These are phyloP conservation scores for Drosophila gaucha DNA, from an alignment of 2,888 invertebrate species.

Conservation along the genomic window DNA sequence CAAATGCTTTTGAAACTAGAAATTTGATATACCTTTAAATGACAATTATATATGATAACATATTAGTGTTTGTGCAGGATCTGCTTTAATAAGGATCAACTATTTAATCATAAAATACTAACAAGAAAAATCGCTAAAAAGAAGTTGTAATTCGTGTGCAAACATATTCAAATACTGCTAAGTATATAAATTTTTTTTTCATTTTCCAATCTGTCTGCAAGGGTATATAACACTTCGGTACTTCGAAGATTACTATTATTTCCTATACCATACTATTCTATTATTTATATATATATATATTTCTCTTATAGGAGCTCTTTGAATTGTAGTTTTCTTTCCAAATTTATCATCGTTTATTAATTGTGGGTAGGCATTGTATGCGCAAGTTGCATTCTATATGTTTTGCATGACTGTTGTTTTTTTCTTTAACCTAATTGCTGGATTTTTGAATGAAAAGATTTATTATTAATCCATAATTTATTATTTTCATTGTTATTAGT, in stretches of 20 bases:
- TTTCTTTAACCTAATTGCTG: too few relatives aligned
- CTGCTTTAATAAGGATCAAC: too few relatives aligned
- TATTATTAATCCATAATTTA: background rate
- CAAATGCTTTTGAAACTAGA: too few relatives aligned
- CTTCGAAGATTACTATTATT: background rate
- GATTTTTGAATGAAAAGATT: background rate
- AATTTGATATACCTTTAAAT: too few relatives aligned
- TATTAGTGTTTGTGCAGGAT: too few relatives aligned
- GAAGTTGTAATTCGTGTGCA: too few relatives aligned
- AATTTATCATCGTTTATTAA: conserved; percentile 43
- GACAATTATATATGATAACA: too few relatives aligned
- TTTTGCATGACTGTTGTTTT: conserved; percentile 26
- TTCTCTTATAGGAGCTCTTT: conserved; percentile 69
- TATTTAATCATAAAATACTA: too few relatives aligned
- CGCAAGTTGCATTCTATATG: conserved; percentile 10
- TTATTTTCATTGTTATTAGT: background rate
- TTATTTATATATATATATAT: background rate
- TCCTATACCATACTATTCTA: conserved; percentile 8
- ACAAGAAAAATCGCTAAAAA: too few relatives aligned
- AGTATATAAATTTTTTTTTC: conserved; percentile 1
- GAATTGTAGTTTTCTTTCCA: conserved; percentile 53
- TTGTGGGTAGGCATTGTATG: conserved; percentile 55
- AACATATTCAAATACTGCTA: too few relatives aligned
- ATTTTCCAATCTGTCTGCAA: background rate
- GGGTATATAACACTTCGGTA: background rate